Evolutionary conservation across 2,113 vertebrate genomes (phyloP).

Genomic region (Pterocles orientalis): DNA sequence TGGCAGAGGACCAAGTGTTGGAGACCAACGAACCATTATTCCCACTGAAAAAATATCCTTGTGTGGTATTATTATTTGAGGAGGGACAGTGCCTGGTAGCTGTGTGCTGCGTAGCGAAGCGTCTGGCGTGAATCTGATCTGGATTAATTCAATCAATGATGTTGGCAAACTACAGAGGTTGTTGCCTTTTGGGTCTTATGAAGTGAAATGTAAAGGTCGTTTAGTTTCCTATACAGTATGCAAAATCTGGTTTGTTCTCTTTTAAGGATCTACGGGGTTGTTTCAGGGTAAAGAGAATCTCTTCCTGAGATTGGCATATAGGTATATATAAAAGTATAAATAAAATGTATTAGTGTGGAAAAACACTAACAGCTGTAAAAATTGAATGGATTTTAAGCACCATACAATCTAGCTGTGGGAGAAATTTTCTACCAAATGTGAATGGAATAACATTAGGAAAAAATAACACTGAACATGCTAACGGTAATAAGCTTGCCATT

Average conservation of each 20-base stretch:
- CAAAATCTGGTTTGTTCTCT: neutral
- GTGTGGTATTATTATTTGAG: conserved; percentile 20
- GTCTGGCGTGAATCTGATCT: conserved; percentile 9
- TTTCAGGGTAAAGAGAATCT: neutral
- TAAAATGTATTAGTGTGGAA: neutral
- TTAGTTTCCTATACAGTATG: neutral
- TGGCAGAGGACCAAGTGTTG: conserved; percentile 56
- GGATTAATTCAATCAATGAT: conserved; percentile 18
- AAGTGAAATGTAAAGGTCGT: conserved; percentile 10
- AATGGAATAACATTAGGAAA: conserved; percentile 5
- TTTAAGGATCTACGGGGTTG: neutral
- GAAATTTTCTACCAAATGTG: neutral
- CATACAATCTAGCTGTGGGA: neutral
- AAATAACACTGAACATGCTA: neutral
- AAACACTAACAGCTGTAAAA: neutral
- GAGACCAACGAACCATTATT: conserved; percentile 50
- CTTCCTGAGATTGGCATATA: neutral
- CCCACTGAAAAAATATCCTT: conserved; percentile 42
- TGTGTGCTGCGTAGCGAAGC: conserved; percentile 22
- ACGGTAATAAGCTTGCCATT: neutral
- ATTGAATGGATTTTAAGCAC: neutral
- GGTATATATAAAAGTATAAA: no score
- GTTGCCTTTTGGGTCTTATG: neutral
- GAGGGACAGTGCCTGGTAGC: neutral
- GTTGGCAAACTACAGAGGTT: neutral